Evolutionary conservation across 1,140 invertebrate species (phyloP).

Genomic region (Aethina tumida): DNA sequence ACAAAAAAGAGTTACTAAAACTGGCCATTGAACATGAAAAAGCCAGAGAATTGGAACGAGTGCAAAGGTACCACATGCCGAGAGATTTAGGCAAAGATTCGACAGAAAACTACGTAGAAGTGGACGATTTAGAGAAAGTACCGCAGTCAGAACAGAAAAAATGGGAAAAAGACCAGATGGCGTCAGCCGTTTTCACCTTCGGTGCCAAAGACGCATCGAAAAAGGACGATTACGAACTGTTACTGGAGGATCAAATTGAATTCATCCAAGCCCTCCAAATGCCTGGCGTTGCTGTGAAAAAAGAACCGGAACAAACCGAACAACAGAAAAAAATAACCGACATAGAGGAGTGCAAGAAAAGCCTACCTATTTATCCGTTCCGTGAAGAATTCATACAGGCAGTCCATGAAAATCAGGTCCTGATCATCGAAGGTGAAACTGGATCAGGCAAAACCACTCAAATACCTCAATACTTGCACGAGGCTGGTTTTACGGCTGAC

Average conservation of each 20-base stretch:
- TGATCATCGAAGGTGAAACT: constrained; percentile 96
- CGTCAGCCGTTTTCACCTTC: constrained; percentile 84
- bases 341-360: constrained; percentile 87
- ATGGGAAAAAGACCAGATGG: constrained; percentile 98
- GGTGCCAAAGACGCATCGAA: constrained; percentile 76
- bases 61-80: constrained; percentile 91
- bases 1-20: constrained; percentile 84
- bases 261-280: constrained; percentile 91
- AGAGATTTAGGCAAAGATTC: constrained; percentile 62
- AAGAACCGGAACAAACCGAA: constrained; percentile 50
- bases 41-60: constrained; percentile 82
- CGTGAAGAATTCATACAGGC: constrained; percentile 81
- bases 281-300: constrained; percentile 52
- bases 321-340: constrained; percentile 66
- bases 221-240: constrained; percentile 82
- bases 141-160: constrained; percentile 91
- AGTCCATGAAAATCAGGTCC: constrained; percentile 77
- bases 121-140: constrained; percentile 74
- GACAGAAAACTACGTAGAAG: constrained; percentile 71
- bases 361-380: constrained; percentile 91
- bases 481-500: constrained; percentile 78
- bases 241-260: constrained; percentile 94
- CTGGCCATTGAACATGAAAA: constrained; percentile 93
- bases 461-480: constrained; percentile 93
- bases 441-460: constrained; percentile 98